Evolutionary conservation across 2,113 vertebrate genomes (phyloP).

Genomic region (Podarcis raffonei): DNA sequence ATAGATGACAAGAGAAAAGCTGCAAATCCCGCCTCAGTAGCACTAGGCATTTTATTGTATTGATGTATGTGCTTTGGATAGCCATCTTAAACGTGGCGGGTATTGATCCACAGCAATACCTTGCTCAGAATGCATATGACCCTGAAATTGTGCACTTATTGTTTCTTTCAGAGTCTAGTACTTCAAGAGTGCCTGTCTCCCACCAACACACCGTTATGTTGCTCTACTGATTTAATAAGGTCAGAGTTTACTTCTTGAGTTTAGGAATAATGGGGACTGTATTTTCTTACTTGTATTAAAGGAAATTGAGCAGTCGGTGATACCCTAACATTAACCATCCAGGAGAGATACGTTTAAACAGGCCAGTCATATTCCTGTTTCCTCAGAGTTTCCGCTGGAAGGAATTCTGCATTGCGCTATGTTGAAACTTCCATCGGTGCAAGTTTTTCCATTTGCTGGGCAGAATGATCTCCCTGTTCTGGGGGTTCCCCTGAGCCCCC

Average conservation of each 20-base stretch:
- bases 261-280: neutral
- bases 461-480: too few relatives aligned
- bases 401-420: too few relatives aligned
- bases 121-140: slow-evolving; percentile 37
- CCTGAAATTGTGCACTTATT: slow-evolving; percentile 19
- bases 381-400: too few relatives aligned
- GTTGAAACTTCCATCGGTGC: too few relatives aligned
- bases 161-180: slow-evolving; percentile 26
- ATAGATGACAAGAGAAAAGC: slow-evolving; percentile 10
- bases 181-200: slow-evolving; percentile 1
- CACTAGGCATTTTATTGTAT: slow-evolving; percentile 25
- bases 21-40: slow-evolving; percentile 27
- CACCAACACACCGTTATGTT: neutral
- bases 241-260: neutral
- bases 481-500: too few relatives aligned
- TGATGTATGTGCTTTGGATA: slow-evolving; percentile 28
- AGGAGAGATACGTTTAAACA: neutral
- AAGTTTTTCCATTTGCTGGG: too few relatives aligned
- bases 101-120: slow-evolving; percentile 8
- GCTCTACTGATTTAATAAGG: neutral
- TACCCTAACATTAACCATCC: neutral
- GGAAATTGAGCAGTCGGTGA: neutral
- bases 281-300: neutral
- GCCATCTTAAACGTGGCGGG: slow-evolving; percentile 37
- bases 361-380: neutral